phyloP scores from a whole-genome alignment of 2,888 invertebrate species.

The Cremastobaeus sp. region DNA sequence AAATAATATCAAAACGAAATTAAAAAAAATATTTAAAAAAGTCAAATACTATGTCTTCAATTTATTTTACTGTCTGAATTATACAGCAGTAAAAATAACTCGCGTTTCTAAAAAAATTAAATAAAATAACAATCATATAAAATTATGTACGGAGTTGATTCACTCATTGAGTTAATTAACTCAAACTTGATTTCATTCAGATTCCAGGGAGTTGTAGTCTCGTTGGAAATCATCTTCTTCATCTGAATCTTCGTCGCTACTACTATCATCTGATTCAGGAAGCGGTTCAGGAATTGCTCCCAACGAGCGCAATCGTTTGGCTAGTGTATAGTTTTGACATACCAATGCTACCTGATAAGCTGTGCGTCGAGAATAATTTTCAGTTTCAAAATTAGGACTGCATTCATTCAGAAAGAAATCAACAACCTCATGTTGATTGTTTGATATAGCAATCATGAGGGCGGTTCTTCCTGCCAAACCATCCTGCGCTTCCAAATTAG shows the following conservation, averaged over 20 bases:
- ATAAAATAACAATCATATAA: too few relatives aligned
- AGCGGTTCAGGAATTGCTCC: constrained; percentile 71
- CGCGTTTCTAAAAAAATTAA: too few relatives aligned
- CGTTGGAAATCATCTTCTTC: too few relatives aligned
- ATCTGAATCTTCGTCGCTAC: constrained; percentile 13
- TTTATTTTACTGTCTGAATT: too few relatives aligned
- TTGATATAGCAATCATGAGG: constrained; percentile 87
- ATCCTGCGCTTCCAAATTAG: constrained; percentile 90
- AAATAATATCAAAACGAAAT: too few relatives aligned
- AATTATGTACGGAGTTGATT: too few relatives aligned
- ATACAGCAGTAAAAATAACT: too few relatives aligned
- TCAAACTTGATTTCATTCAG: too few relatives aligned
- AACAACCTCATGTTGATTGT: constrained; percentile 82
- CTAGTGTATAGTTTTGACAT: constrained; percentile 66
- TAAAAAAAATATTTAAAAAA: too few relatives aligned
- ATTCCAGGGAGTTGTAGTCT: too few relatives aligned
- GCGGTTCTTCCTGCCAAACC: constrained; percentile 88
- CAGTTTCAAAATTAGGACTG: constrained; percentile 80
- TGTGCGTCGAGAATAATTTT: constrained; percentile 85
- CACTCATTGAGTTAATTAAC: too few relatives aligned
- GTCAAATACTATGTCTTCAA: too few relatives aligned
- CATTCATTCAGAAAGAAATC: constrained; percentile 84
- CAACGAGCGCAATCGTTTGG: constrained; percentile 73
- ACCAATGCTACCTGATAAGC: constrained; percentile 83
- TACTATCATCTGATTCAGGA: constrained; percentile 21